Evolutionary conservation across 2,113 vertebrate genomes (phyloP), one percentile per base, ranked within the genome.

Genomic region (Coryphaenoides rupestris): DNA sequence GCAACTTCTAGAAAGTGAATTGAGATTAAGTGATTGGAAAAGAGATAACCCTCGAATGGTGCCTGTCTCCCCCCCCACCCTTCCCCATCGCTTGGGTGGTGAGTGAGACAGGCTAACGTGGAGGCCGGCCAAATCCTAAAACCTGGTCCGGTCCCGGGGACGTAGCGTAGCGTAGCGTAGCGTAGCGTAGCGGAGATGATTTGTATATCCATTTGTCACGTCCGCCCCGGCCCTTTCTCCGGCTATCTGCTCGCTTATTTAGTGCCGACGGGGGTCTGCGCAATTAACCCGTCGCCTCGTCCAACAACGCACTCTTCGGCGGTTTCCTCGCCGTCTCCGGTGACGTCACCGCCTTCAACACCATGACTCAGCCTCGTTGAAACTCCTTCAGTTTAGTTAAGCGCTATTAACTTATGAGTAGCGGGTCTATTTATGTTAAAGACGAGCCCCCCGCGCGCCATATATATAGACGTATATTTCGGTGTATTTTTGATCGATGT

Each of bases 211-310:
- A 82, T 85, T 87, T 82, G 80, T 83, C 79, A 83, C 66, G 75
- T 73, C 72, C n/a, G n/a, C n/a, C 73, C 80, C 73, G 79, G 78
- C 82, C 83, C 72, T 77, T 84, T 82, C n/a, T n/a, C 78, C 79
- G 81, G 74, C 68, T 9, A 63, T 80, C n/a, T n/a, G n/a, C n/a
- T n/a, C n/a, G 76, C 70, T 87, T 85, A 87, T 90, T 88, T 88
- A 88, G 79, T 88, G 84, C 77, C 22, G 33, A 62, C 45, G 63
- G 72, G n/a, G 84, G 84, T 84, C 77, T 21, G 62, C 73, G 68
- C 81, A 88, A 87, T 89, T 86, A 90, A 88, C 86, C 85, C 69
- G 61, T n/a, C 10, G 53, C 76, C 72, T 76, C 77, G 71, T 75
- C 74, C 69, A n/a, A n/a, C n/a, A n/a, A n/a, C n/a, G n/a, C n/a